Base-by-base conservation (phyloP, 2,113 vertebrate genomes). In the Esox niger region DNA sequence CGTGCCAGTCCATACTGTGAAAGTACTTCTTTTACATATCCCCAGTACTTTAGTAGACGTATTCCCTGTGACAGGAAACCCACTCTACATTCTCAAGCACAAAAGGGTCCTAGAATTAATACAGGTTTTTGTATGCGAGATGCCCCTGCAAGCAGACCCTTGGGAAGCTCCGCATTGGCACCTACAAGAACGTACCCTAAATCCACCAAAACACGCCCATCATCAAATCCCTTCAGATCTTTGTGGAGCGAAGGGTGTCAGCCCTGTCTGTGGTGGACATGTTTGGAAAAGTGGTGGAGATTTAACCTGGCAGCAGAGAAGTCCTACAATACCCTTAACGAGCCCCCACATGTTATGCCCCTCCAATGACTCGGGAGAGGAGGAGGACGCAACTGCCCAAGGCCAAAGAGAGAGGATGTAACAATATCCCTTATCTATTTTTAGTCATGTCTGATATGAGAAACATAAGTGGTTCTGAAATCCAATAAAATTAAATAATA, bases 41-140 rank as follows among this genome's bases (percentile, higher is more conserved):
- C n/a, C n/a, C n/a, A n/a, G n/a, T n/a, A n/a, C n/a, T n/a, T n/a
- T n/a, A n/a, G n/a, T n/a, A n/a, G n/a, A n/a, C n/a, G n/a, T n/a
- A n/a, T n/a, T n/a, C 88, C 96, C 96, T 1, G 90, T 97, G 89
- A 97, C 95, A 68, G 97, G 97, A 86, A 99, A 99, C 77, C 96
- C 95, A 94, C 96, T 99, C 93, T 99, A 99, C 91, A 98, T 99
- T 76, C 97, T 99, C 86, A 99, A 97, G 74, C 97, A 99, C 94
- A 99, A 99, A 92, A 93, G 97, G 93, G 96, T 99, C 91, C 96
- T 99, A 88, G 98, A 98, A 92, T 99, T 99, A 88, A 95, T 99
- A 83, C 97, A 98, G 91, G 95, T 99, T 80, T 98, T 98, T 93
- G 94, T 98, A 91, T 94, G 93, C 74, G 97, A 99, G 84, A 98